phyloP scores from a whole-genome alignment of 2,797 vertebrate genomes.

The Oryzias dopingdopingensis region DNA sequence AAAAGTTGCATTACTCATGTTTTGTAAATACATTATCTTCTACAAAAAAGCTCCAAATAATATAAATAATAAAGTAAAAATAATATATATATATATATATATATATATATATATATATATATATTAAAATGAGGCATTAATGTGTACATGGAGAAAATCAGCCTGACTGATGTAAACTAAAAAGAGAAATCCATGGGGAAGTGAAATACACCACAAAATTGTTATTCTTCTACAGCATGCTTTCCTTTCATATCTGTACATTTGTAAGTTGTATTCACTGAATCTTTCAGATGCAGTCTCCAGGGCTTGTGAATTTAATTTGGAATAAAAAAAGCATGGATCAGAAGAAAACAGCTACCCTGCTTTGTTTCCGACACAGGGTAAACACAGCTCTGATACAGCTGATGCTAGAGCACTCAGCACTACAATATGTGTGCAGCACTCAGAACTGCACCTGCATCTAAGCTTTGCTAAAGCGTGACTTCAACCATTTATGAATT shows the following conservation, averaged over 20 bases:
- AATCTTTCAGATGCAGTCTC: conserved; percentile 50
- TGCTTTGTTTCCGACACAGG: conserved; percentile 54
- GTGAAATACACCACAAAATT: conserved; percentile 58
- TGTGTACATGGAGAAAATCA: too few relatives aligned
- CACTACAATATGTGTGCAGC: conserved; percentile 27
- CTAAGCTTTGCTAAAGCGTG: conserved; percentile 17
- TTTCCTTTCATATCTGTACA: conserved; percentile 40
- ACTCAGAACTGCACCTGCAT: conserved; percentile 10
- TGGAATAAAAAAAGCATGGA: conserved; percentile 44
- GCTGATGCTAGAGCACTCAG: conserved; percentile 27
- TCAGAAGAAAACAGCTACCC: conserved; percentile 39
- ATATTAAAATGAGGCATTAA: too few relatives aligned
- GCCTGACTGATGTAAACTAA: too few relatives aligned
- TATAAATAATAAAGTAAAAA: too few relatives aligned
- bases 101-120: too few relatives aligned
- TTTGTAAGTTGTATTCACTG: conserved; percentile 38
- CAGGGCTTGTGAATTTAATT: conserved; percentile 51
- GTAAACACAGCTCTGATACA: conserved; percentile 46
- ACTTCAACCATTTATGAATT: conserved; percentile 21
- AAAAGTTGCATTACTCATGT: conserved; percentile 47
- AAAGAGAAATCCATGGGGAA: conserved; percentile 4
- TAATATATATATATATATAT: too few relatives aligned
- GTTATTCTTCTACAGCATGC: conserved; percentile 48
- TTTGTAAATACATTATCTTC: conserved; percentile 38
- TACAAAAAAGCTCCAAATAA: conserved; percentile 8